Evolutionary conservation across 1,140 invertebrate genomes (phyloP).

Genomic region (Cydia fagiglandana): DNA sequence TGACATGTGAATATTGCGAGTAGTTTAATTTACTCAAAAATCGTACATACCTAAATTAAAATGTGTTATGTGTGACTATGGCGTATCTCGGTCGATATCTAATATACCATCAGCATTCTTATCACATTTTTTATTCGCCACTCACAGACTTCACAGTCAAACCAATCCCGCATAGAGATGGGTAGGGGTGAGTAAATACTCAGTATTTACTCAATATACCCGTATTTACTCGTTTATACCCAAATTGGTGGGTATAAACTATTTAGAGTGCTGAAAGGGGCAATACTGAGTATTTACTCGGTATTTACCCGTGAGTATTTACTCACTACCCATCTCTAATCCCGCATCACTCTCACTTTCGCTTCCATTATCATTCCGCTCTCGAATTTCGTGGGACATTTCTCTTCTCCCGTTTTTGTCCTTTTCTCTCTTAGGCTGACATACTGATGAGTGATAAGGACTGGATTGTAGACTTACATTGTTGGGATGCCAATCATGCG

Average conservation of each 20-base stretch:
- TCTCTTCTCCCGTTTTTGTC: constrained; percentile 15
- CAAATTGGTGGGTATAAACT: no score
- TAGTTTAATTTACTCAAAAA: neutral
- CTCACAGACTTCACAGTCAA: constrained; percentile 7
- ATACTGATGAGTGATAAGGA: neutral
- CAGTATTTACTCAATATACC: no score
- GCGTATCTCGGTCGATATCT: neutral
- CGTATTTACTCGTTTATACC: no score
- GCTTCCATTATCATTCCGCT: constrained; percentile 6
- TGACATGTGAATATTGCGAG: neutral
- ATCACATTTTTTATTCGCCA: constrained; percentile 19
- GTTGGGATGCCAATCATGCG: constrained; percentile 22
- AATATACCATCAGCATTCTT: constrained; percentile 17
- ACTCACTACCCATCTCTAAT: no score
- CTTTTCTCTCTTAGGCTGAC: neutral
- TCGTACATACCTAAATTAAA: neutral
- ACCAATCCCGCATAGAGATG: no score
- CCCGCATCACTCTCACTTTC: constrained; percentile 20
- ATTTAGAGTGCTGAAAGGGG: no score
- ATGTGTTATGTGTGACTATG: neutral
- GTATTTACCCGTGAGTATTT: no score
- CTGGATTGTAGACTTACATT: neutral
- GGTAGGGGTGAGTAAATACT: no score
- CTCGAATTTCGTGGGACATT: constrained; percentile 14
- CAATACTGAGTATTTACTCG: no score